phyloP scores from a whole-genome alignment of 2,113 vertebrate genomes.

The Laterallus jamaicensis region DNA sequence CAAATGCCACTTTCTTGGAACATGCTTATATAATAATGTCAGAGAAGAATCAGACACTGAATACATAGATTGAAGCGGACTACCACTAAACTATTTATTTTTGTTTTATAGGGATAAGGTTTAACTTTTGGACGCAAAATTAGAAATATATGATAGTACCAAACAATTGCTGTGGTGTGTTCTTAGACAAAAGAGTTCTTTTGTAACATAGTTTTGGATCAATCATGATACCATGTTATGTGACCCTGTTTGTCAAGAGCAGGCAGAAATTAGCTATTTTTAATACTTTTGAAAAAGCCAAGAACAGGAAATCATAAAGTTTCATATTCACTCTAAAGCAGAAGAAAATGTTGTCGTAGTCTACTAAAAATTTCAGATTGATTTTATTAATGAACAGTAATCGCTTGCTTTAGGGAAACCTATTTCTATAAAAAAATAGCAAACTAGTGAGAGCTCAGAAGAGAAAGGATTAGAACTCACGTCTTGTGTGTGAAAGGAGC shows the following conservation, averaged over 20 bases:
- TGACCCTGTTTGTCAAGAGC: neutral
- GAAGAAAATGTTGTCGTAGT: neutral
- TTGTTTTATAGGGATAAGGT: neutral
- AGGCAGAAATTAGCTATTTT: neutral
- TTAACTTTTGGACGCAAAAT: neutral
- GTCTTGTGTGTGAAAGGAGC: neutral
- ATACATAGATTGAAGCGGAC: neutral
- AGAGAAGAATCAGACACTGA: neutral
- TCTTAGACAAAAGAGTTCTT: neutral
- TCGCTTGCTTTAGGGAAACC: neutral
- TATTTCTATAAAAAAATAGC: neutral
- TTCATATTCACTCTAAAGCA: neutral
- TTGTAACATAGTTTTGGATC: neutral
- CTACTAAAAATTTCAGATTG: neutral
- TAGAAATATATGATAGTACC: neutral
- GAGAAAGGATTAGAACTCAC: neutral
- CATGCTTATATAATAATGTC: neutral
- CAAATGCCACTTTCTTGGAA: neutral
- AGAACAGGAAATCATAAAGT: neutral
- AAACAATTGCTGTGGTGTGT: neutral
- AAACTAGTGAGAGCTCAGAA: neutral
- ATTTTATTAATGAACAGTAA: neutral
- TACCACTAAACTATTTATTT: neutral
- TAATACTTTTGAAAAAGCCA: neutral
- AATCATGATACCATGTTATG: neutral